A percentile compares a stretch with the other conserved stretches of the same genome.
These are phyloP conservation scores for Orthosia incerta DNA, from an alignment of 2,888 invertebrate genomes.

Conservation along the genomic window DNA sequence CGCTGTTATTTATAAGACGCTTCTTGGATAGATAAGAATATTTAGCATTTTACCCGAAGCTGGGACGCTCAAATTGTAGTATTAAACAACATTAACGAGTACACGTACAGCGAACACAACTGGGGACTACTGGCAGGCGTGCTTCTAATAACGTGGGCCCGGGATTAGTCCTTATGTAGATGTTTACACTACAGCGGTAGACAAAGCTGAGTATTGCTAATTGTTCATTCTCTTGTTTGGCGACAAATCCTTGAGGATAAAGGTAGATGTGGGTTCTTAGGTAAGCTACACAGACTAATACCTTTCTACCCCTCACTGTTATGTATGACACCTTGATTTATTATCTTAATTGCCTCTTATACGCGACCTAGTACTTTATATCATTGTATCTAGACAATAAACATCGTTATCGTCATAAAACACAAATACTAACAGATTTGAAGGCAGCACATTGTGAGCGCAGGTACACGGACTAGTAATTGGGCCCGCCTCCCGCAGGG, in stretches of 20 bases:
- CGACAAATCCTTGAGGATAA: constrained; percentile 50
- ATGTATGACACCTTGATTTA: constrained; percentile 22
- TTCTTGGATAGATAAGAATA: constrained; percentile 65
- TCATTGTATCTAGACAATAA: constrained; percentile 6
- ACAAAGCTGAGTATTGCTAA: constrained; percentile 56
- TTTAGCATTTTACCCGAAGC: constrained; percentile 57
- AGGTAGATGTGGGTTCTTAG: constrained; percentile 21
- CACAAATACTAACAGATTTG: constrained; percentile 61
- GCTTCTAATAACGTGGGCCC: constrained; percentile 31
- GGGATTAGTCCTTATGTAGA: constrained; percentile 37
- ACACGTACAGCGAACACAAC: constrained; percentile 41
- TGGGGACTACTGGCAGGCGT: constrained; percentile 17
- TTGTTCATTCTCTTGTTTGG: constrained; percentile 55
- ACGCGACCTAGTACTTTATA: background rate
- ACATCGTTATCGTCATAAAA: constrained; percentile 23
- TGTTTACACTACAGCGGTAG: constrained; percentile 36
- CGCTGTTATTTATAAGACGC: constrained; percentile 73
- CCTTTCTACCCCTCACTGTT: constrained; percentile 10
- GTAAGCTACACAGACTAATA: constrained; percentile 21
- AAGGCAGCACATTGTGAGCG: constrained; percentile 56
- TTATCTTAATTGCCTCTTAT: background rate
- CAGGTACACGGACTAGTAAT: constrained; percentile 81
- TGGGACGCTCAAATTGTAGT: constrained; percentile 45
- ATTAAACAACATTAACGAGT: constrained; percentile 39
- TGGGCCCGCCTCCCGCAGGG: constrained; percentile 81